A percentile compares a stretch with the other conserved stretches of the same genome.
These are phyloP conservation scores for Molossus molossus DNA, from an alignment of 2,797 vertebrate species.

Conservation along the genomic window DNA sequence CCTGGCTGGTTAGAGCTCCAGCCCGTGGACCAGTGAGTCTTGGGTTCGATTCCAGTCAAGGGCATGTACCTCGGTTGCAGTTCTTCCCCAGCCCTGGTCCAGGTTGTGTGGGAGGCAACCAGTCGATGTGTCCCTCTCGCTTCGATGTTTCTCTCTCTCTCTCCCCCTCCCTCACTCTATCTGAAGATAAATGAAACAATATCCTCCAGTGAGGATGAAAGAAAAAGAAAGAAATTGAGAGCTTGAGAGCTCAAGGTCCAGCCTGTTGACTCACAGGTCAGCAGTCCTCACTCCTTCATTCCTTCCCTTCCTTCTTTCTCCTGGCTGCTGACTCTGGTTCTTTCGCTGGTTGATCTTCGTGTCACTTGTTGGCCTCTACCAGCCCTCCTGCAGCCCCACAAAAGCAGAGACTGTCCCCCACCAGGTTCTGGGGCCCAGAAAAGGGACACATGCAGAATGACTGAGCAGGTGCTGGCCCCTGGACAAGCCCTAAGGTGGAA, in stretches of 20 bases:
- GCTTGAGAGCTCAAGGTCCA: neutral
- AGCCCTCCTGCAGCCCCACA: neutral
- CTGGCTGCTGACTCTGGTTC: neutral
- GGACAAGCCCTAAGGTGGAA: neutral
- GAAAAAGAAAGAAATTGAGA: neutral
- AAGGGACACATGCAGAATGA: rapidly evolving
- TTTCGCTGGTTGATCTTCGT: neutral
- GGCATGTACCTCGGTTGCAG: too few relatives aligned
- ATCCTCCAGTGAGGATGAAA: too few relatives aligned
- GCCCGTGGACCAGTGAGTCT: too few relatives aligned
- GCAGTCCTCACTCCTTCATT: rapidly evolving
- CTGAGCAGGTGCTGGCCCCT: neutral
- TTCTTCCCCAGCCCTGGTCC: too few relatives aligned
- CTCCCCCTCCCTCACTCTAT: too few relatives aligned
- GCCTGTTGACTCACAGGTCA: neutral
- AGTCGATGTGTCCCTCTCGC: too few relatives aligned
- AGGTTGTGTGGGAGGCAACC: too few relatives aligned
- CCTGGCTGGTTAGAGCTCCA: too few relatives aligned
- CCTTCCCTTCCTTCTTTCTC: rapidly evolving
- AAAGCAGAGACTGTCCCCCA: neutral
- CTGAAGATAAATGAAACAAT: too few relatives aligned
- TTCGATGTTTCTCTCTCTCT: too few relatives aligned
- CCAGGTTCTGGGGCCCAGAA: neutral
- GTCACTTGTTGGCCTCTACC: neutral
- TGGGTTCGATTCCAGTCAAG: too few relatives aligned